Evolutionary conservation across 30 jellyfish, hydroid and myxozoan genomes (phyloP).

Genomic region (Mastigias papua): DNA sequence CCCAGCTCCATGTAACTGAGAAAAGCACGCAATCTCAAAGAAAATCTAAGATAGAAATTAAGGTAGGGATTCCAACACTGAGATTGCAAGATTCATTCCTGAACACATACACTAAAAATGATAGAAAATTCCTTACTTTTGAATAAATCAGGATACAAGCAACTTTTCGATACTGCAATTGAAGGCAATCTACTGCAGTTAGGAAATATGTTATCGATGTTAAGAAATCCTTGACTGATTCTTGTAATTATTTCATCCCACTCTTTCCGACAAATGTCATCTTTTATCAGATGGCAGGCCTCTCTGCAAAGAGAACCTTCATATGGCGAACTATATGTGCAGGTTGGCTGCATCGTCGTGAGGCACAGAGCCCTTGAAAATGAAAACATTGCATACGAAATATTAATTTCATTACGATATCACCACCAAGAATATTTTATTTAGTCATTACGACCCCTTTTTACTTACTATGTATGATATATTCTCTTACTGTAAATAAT

Average conservation of each 20-base stretch:
- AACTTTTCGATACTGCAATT: background rate
- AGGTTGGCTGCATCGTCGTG: slow-evolving; percentile 59
- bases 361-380: slow-evolving; percentile 69
- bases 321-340: slow-evolving; percentile 24
- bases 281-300: slow-evolving; percentile 54
- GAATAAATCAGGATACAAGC: slow-evolving; percentile 11
- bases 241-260: slow-evolving; percentile 34
- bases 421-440: background rate
- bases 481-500: no score
- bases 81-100: no score
- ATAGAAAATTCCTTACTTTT: slow-evolving; percentile 8
- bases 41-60: no score
- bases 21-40: no score
- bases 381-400: background rate
- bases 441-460: no score
- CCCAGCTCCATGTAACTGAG: no score
- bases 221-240: slow-evolving; percentile 14
- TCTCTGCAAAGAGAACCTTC: slow-evolving; percentile 49
- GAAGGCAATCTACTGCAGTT: slow-evolving; percentile 48
- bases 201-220: slow-evolving; percentile 38
- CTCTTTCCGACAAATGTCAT: slow-evolving; percentile 42
- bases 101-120: no score
- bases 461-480: no score
- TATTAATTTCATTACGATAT: background rate
- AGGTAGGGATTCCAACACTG: no score